Base-by-base conservation (phyloP, 2,888 invertebrate species). In the Andrena minutula region DNA sequence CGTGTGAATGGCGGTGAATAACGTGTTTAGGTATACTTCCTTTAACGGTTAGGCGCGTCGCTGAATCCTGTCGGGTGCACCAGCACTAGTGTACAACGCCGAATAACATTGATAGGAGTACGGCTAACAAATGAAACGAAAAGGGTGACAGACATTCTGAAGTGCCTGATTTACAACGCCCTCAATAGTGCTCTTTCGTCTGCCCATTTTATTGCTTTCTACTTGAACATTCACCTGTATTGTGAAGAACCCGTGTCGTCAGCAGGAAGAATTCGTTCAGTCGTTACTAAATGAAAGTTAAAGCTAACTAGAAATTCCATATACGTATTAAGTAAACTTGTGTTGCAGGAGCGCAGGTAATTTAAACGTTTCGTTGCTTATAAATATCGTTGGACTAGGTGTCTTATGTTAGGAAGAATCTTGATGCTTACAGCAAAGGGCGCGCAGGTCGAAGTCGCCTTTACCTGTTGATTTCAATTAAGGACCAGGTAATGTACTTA, bases 121-220 rank as follows among this genome's bases (percentile, higher is more conserved):
- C 51, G 71, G 35, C 75, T 53, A 61, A 82, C 77, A 69, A 56
- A 85, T 75, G 79, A 80, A 80, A 65, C 41, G 51, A 60, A 86
- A 89, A 87, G 88, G 89, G 90, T 89, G 89, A 90, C 90, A 89
- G 91, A 92, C 91, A 90, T 91, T 91, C 91, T 90, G 89, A 93
- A 93, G 93, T 93, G 93, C 93, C 93, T 93, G 92, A 92, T 93
- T 92, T 92, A 92, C 91, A 90, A 92, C 91, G 89, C 91, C 92
- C 90, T 88, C 86, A 84, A 88, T 86, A 88, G 87, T 90, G 75
- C 63, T 89, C 86, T 86, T 86, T 86, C 86, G 84, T 86, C 84
- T 89, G 87, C 85, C 86, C 86, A 84, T 75, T 84, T 81, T 79
- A 61, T 61, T 63, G 70, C 58, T 82, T 75, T 73, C 73, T 65